Conservation (phyloP, 2,113 vertebrate genomes). For the Podarcis muralis region DNA sequence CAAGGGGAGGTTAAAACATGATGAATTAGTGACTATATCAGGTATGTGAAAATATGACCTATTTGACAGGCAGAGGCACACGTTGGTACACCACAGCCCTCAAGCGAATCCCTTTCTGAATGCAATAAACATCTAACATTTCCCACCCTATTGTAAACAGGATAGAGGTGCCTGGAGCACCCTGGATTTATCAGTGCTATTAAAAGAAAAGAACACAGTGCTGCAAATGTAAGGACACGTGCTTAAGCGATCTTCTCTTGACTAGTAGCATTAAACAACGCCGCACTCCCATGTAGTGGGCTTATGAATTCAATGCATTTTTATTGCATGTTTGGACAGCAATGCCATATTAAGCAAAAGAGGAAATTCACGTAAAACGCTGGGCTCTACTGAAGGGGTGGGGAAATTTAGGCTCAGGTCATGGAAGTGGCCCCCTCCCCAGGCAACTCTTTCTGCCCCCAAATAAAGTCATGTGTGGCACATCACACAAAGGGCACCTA, state of each 20-base stretch:
- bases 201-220: slow-evolving; percentile 32
- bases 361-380: neutral
- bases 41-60: neutral
- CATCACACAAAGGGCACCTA: too few relatives aligned
- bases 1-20: neutral
- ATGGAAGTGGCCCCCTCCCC: too few relatives aligned
- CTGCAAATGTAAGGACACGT: slow-evolving; percentile 7
- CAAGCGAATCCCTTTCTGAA: neutral
- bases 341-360: neutral
- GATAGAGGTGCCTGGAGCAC: neutral
- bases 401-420: too few relatives aligned
- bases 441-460: too few relatives aligned
- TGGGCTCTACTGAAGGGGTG: neutral
- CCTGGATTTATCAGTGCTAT: slow-evolving; percentile 13
- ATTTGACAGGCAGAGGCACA: neutral
- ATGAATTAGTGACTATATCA: neutral
- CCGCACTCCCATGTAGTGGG: neutral
- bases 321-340: neutral
- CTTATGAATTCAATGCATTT: neutral
- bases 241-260: neutral
- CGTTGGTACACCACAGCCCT: neutral
- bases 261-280: neutral
- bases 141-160: neutral
- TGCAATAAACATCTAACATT: neutral
- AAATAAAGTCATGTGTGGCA: too few relatives aligned